Conservation (phyloP, 2,797 vertebrate genomes). For the Sciaenops ocellatus region DNA sequence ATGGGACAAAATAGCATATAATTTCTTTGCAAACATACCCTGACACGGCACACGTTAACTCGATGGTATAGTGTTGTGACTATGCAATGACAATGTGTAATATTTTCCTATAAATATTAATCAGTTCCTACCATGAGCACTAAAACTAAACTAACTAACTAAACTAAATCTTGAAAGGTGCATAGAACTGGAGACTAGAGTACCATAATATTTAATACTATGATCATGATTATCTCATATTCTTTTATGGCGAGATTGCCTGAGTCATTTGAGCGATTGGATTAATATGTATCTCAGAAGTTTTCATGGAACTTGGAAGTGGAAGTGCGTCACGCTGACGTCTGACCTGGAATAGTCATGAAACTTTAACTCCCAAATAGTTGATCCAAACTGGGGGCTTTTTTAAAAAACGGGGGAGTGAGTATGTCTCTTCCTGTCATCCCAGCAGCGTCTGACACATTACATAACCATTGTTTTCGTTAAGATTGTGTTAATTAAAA, state of each 20-base stretch:
- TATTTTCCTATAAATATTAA: background rate
- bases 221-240: background rate
- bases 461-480: slow-evolving; percentile 59
- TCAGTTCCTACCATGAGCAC: background rate
- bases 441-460: slow-evolving; percentile 49
- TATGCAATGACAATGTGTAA: background rate
- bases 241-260: background rate
- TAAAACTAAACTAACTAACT: no score
- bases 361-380: slow-evolving; percentile 1
- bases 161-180: background rate
- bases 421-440: slow-evolving; percentile 46
- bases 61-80: background rate
- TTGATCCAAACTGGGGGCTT: slow-evolving; percentile 15
- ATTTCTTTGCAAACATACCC: background rate
- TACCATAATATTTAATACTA: slow-evolving; percentile 5
- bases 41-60: background rate
- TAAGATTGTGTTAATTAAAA: slow-evolving; percentile 58
- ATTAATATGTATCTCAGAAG: background rate
- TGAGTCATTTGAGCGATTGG: background rate
- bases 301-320: background rate
- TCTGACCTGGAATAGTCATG: background rate
- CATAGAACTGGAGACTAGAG: background rate
- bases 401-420: slow-evolving; percentile 18
- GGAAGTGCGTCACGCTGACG: background rate
- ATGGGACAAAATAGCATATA: background rate